Base-by-base conservation (phyloP, 2,113 vertebrate genomes). In the Colaptes auratus region DNA sequence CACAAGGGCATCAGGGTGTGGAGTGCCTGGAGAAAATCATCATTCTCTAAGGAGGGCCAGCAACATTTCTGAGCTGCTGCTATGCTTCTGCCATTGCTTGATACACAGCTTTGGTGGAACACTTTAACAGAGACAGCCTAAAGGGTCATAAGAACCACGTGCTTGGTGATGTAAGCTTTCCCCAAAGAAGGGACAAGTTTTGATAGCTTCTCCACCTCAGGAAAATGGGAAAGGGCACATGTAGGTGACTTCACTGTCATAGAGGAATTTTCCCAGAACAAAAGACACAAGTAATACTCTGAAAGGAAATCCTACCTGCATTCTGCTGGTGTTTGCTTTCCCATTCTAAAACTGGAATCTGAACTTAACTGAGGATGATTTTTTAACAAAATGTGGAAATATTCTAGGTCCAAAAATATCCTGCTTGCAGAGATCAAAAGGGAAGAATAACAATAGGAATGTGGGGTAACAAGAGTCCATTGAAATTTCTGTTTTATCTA, bases 401-500 rank as follows among this genome's bases (percentile, higher is more conserved):
- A 72, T 12, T 69, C 31, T 44, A 58, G 48, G 48, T 64, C 28
- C 6, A 27, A 72, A 95, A 75, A 64, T 31, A 81, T 7, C 14
- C 23, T 3, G 0, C 18, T 71, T 44, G 33, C 25, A 50, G 39
- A 77, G 48, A 72, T 15, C 42, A 88, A 64, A 88, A 61, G n/a
- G 36, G 55, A 75, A 71, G 64, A 81, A 35, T 6, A 71, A 33
- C 36, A 91, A 31, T 27, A 70, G 82, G 52, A 88, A 56, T 13
- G 16, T 36, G 6, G 9, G 36, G 12, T 73, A 89, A 39, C 4
- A 36, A 61, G 58, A 80, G 4, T 56, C 82, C 65, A 90, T 13
- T 71, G 72, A 92, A 89, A 91, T 83, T 91, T 72, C 72, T 87
- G 15, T 80, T 80, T 82, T 64, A 90, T 72, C 73, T 83, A 18